A percentile compares a stretch with the other conserved stretches of the same genome.
Conservation (phyloP, 2,113 vertebrate species). For the Rhizomys pruinosus region DNA sequence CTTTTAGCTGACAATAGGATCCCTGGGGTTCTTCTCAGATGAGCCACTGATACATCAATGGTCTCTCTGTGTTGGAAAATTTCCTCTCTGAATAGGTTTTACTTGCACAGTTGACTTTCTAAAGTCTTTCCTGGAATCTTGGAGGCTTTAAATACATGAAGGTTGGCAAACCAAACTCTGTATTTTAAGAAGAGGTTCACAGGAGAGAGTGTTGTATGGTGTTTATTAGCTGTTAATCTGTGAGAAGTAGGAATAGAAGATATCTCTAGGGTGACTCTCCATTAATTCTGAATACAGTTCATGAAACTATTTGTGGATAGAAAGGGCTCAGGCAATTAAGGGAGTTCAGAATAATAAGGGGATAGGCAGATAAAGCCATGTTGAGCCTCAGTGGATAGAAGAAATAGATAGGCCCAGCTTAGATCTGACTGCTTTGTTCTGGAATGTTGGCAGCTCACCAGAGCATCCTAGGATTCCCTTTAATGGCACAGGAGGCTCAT, state of each 20-base stretch:
- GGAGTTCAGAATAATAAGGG: constrained; percentile 70
- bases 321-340: constrained; percentile 74
- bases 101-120: constrained; percentile 83
- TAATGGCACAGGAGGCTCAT: constrained; percentile 23
- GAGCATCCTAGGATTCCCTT: constrained; percentile 57
- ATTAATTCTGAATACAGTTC: constrained; percentile 76
- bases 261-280: constrained; percentile 81
- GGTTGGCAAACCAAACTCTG: constrained; percentile 86
- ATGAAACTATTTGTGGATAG: constrained; percentile 83
- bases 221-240: constrained; percentile 91
- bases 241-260: constrained; percentile 86
- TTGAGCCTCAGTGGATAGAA: constrained; percentile 37
- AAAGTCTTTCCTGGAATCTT: constrained; percentile 85
- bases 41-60: constrained; percentile 71
- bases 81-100: constrained; percentile 77
- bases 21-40: constrained; percentile 70
- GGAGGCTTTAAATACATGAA: constrained; percentile 87
- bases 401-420: constrained; percentile 60
- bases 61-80: constrained; percentile 80
- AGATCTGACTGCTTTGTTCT: constrained; percentile 46
- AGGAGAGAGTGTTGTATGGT: constrained; percentile 83
- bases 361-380: constrained; percentile 46
- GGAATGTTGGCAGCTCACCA: constrained; percentile 68
- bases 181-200: constrained; percentile 87
- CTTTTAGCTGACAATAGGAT: constrained; percentile 67